Base-by-base conservation (phyloP, 2,888 invertebrate species). In the Ceriagrion tenellum region DNA sequence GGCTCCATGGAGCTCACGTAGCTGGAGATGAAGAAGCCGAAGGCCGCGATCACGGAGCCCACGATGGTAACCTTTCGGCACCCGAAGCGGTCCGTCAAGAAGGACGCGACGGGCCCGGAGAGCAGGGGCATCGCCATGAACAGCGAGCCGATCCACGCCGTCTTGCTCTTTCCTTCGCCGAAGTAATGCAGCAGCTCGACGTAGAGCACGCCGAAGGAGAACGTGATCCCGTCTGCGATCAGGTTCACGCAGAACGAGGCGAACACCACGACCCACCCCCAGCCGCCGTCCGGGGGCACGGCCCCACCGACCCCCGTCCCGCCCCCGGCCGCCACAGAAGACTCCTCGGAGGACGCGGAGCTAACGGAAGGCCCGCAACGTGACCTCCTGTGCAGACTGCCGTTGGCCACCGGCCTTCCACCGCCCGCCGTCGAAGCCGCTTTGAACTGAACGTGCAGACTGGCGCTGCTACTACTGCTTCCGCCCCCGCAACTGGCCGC, bases 221-320 rank as follows among this genome's bases (percentile, higher is more conserved):
- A 99, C 95, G 99, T 99, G 95, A 99, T 98, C 0, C 99, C 99
- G 97, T 99, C 99, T 81, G 99, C 99, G 95, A 99, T 98, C 97
- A 99, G 98, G 40, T 99, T 99, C 95, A 99, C 98, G 88, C 99
- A 96, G 96, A 99, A 98, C 0, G 99, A 98, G 8, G 99, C 98
- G 81, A 98, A 97, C 0, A 99, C 99, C 0, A 99, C 98, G 40
- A 99, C 97, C 99, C 99, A 99, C 18, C 99, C 99, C 98, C 98
- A 99, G 3, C 98, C 99, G 0, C 98, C 98, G 96, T 99, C 98
- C 0, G 98, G 98, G 90, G 98, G 98, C 88, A 97, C 97, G 0
- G 98, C 97, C 96, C 96, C 96, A 8, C 47, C 47, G 47, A 2
- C 47, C 47, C 47, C 97, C 96, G 97, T 97, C 96, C 95, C 97